phyloP scores from a whole-genome alignment of 2,888 invertebrate genomes.

The Sinodicranocentrus sp. region DNA sequence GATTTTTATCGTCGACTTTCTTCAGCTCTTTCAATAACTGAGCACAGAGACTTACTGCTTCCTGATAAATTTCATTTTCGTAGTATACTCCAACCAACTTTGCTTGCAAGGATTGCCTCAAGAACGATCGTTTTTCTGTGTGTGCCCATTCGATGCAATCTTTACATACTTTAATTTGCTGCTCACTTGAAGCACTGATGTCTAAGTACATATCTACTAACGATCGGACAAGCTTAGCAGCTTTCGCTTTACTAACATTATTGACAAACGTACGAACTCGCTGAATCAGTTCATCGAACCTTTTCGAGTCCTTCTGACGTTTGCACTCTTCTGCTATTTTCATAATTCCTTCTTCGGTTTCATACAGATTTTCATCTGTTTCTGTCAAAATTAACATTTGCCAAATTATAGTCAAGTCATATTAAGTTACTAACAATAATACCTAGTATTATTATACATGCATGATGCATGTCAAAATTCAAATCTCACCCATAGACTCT shows the following conservation, averaged over 20 bases:
- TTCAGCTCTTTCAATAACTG: slow-evolving; percentile 96
- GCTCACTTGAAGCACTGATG: slow-evolving; percentile 95
- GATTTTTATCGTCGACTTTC: slow-evolving; percentile 99
- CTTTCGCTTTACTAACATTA: slow-evolving; percentile 98
- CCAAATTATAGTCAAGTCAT: too few relatives aligned
- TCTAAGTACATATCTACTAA: slow-evolving; percentile 98
- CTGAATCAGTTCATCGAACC: slow-evolving; percentile 86
- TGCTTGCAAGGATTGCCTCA: slow-evolving; percentile 97
- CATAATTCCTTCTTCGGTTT: slow-evolving; percentile 72
- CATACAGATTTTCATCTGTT: slow-evolving; percentile 17
- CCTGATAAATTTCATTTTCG: slow-evolving; percentile 93
- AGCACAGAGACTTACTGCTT: slow-evolving; percentile 90
- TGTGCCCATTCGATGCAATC: slow-evolving; percentile 99
- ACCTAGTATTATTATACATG: too few relatives aligned
- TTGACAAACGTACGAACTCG: slow-evolving; percentile 96
- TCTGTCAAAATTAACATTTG: too few relatives aligned
- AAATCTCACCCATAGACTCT: slow-evolving; percentile 39
- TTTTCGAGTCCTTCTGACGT: slow-evolving; percentile 48
- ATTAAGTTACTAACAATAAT: too few relatives aligned
- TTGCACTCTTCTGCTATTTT: slow-evolving; percentile 65
- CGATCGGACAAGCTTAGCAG: slow-evolving; percentile 97
- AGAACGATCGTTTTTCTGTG: slow-evolving; percentile 96
- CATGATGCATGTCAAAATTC: too few relatives aligned
- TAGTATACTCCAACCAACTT: slow-evolving; percentile 96
- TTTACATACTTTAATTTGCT: slow-evolving; percentile 85